These are phyloP conservation scores for Brenthis ino DNA, from an alignment of 2,888 invertebrate species.

Conservation along the genomic window DNA sequence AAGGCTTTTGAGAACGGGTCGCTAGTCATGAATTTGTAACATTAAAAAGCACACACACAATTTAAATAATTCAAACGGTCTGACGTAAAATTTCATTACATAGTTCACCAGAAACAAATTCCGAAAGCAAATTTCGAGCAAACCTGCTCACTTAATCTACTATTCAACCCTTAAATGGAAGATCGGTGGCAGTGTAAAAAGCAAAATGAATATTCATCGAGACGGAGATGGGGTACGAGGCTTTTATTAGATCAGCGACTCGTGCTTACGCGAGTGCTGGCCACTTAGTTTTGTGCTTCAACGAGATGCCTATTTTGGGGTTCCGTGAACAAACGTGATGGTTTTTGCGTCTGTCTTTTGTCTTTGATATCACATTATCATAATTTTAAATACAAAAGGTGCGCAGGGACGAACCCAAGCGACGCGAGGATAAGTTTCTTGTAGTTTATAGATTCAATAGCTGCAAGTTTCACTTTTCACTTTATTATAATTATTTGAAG, in stretches of 20 bases:
- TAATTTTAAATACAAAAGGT: too few species aligned
- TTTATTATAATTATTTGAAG: too few species aligned
- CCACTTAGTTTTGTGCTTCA: constrained; percentile 23
- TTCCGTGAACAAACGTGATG: not conserved
- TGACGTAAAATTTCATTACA: constrained; percentile 3
- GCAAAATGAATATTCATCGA: constrained; percentile 49
- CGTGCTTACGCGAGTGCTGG: constrained; percentile 32
- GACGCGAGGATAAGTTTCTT: too few species aligned
- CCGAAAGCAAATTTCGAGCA: constrained; percentile 10
- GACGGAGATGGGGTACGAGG: constrained; percentile 33
- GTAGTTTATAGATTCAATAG: too few species aligned
- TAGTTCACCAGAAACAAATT: not conserved
- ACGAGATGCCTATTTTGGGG: not conserved
- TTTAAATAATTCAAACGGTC: constrained; percentile 1
- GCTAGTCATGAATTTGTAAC: too few species aligned
- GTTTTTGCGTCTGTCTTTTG: not conserved
- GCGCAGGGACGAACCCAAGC: too few species aligned
- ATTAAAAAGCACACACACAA: not conserved
- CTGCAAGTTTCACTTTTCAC: too few species aligned
- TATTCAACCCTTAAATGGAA: constrained; percentile 46
- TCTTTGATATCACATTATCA: too few species aligned
- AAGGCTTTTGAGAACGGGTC: too few species aligned
- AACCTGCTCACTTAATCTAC: constrained; percentile 39
- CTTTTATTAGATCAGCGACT: constrained; percentile 46
- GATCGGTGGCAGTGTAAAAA: constrained; percentile 45